Base-by-base conservation (phyloP, 2,888 invertebrate species). In the Anticlea derivata region DNA sequence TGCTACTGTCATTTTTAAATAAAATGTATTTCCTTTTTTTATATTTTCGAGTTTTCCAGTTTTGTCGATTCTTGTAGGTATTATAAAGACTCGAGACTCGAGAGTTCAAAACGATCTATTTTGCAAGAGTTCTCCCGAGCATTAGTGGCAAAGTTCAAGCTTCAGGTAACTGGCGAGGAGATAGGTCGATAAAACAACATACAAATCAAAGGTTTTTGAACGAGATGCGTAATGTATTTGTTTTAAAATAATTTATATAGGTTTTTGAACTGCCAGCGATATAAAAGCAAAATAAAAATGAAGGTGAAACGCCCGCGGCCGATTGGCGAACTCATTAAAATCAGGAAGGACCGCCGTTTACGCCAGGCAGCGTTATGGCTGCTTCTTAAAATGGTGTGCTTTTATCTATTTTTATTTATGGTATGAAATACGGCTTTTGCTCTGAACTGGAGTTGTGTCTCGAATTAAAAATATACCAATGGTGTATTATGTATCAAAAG, bases 271-370 rank as follows among this genome's bases (percentile, higher is more conserved):
- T 34, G 27, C 47, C 40, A 48, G 48, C 40, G 45, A 54, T 39
- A 56, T 52, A 52, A 53, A 58, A 55, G 43, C 45, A 33, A 46
- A 60, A 53, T 53, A 60, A 63, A 41, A 65, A 63, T 55, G 59
- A 56, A 59, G 61, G 61, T 59, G 63, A 57, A 55, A 55, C 38
- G 56, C 60, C 48, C 47, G 45, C 34, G 59, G 73, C 72, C 78
- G 79, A 83, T 82, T 82, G 83, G 84, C 75, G 81, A 80, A 79
- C 85, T 85, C 85, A 85, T 85, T 85, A 86, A 85, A 86, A 77
- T 71, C 83, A 79, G 85, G 85, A 86, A 84, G 75, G 65, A 66
- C 61, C 67, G 70, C 62, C 75, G 75, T 78, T 78, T 75, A 77
- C 73, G 75, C 70, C 65, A n/a, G n/a, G 56, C 58, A n/a, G n/a